Evolutionary conservation across 2,113 vertebrate genomes (phyloP).

Genomic region (Neoarius graeffei): DNA sequence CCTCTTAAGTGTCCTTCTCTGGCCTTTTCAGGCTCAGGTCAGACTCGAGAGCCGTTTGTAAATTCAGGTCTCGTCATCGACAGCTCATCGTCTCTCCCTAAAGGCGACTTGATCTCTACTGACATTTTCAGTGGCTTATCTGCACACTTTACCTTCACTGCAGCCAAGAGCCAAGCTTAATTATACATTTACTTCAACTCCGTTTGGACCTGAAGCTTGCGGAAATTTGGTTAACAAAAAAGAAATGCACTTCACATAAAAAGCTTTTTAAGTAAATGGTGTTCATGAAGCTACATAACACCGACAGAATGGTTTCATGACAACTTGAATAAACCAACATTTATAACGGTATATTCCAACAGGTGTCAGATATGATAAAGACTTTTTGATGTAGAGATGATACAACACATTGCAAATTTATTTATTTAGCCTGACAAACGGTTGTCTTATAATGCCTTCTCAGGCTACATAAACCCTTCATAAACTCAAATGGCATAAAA

Average conservation of each 20-base stretch:
- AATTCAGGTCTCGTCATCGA: slow-evolving; percentile 27
- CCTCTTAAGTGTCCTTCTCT: neutral
- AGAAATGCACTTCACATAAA: slow-evolving; percentile 12
- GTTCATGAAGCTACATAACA: neutral
- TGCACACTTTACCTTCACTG: slow-evolving; percentile 7
- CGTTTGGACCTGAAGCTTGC: slow-evolving; percentile 47
- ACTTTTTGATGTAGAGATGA: neutral
- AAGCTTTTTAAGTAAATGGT: neutral
- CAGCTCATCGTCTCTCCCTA: slow-evolving; percentile 35
- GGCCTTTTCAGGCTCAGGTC: slow-evolving; percentile 15
- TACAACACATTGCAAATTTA: neutral
- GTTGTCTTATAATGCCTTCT: no score
- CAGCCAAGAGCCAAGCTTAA: slow-evolving; percentile 51
- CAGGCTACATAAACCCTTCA: neutral
- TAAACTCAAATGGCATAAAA: neutral
- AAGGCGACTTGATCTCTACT: slow-evolving; percentile 58
- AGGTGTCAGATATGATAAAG: neutral
- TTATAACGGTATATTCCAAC: neutral
- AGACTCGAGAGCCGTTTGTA: slow-evolving; percentile 3
- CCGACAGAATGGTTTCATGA: neutral
- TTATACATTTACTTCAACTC: slow-evolving; percentile 55
- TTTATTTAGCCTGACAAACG: no score
- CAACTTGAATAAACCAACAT: neutral
- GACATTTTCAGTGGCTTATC: slow-evolving; percentile 60
- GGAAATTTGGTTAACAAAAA: slow-evolving; percentile 47